Percentiles rank a stretch among this genome's conserved stretches.
Evolutionary conservation across 2,113 vertebrate species (phyloP).

Genomic region (Bubo blakistoni): DNA sequence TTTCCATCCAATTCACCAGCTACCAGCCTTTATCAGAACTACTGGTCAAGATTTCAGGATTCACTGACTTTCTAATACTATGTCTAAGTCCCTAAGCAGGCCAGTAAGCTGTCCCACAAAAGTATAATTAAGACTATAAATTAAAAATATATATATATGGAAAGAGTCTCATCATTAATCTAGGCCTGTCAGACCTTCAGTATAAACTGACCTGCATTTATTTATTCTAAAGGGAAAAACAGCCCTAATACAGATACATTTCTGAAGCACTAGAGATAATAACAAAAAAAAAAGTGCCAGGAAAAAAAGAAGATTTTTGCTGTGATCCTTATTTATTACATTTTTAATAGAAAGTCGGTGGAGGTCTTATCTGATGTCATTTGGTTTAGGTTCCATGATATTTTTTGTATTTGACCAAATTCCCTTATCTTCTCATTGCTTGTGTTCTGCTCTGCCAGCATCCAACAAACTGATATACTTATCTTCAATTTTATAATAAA

Average conservation of each 20-base stretch:
- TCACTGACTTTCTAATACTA: not conserved
- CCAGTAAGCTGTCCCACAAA: not conserved
- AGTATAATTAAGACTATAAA: not conserved
- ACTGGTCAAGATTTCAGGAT: not conserved
- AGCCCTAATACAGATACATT: not conserved
- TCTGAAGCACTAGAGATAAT: conserved; percentile 38
- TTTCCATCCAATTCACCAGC: not conserved
- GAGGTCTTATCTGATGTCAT: conserved; percentile 76
- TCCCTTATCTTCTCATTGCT: conserved; percentile 77
- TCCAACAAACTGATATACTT: conserved; percentile 73
- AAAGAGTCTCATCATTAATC: not conserved
- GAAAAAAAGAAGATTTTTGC: not conserved
- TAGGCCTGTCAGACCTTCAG: not conserved
- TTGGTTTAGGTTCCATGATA: conserved; percentile 74
- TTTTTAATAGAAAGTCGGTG: conserved; percentile 77
- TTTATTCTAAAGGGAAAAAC: not conserved
- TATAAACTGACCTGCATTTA: not conserved
- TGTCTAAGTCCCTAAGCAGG: not conserved
- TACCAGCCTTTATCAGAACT: not conserved
- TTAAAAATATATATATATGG: not conserved
- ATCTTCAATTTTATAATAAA: conserved; percentile 79
- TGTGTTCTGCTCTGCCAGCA: conserved; percentile 71
- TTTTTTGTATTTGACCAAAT: conserved; percentile 77
- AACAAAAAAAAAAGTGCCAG: not conserved
- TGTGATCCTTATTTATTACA: conserved; percentile 76